Evolutionary conservation across 92 coral and sea anemone species (phyloP), one percentile per base, ranked within the genome.

Genomic region (Porites rus): DNA sequence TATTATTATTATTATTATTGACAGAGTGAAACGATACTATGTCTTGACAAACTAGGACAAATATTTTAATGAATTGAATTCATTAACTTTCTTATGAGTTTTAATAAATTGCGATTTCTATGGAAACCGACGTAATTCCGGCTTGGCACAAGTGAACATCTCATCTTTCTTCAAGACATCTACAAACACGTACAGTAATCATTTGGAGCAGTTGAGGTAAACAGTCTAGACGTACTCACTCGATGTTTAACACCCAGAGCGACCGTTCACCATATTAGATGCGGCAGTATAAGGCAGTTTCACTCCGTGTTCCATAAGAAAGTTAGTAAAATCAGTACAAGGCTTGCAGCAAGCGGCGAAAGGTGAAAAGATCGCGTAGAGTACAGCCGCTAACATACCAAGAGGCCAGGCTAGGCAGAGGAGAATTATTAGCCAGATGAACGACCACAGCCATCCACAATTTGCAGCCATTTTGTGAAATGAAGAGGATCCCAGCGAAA

Each of bases 361-460:
- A 28, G 99, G 99, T 59, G 99, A 95, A 75, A 96, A 90, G 61
- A 95, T 65, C 70, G 98, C 99, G 84, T 96, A 96, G 75, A 96
- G 75, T 24, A 97, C 96, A 7, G 98, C 99, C 25, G 98, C 99
- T 22, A 93, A 72, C 65, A 95, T 93, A 3, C 98, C 99, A 54
- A 95, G 82, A 1, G 98, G 99, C 99, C 99, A 97, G 38, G 97
- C 99, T 3, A 97, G 43, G 18, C 87, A 89, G 31, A 97, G 54
- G 11, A 97, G 92, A 76, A 92, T 72, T 25, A 95, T 60, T 54
- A 97, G 65, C 99, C 97, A 95, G 65, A 95, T 73, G 69, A 97
- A 88, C 56, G 98, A 95, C 99, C 99, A 97, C 69, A 95, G 70
- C 99, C 98, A 95, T 18, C 97, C 97, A 52, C 88, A 86, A 68